Percentiles rank a stretch among this genome's conserved stretches.
Evolutionary conservation across 2,113 vertebrate genomes (phyloP).

Genomic region (Holacanthus passer): DNA sequence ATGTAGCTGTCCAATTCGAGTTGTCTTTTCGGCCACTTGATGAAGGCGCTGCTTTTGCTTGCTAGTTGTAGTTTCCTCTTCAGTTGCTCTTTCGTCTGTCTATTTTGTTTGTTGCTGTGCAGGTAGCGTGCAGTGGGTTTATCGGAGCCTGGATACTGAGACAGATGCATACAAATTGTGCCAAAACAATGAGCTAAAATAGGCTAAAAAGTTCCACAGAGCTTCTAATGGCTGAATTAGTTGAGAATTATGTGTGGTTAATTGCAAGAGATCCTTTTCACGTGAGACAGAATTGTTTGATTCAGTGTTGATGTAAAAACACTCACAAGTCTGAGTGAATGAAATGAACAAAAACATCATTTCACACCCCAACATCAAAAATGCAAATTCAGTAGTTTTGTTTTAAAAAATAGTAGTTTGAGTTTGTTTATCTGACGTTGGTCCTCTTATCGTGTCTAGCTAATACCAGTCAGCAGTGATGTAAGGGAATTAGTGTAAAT

Average conservation of each 20-base stretch:
- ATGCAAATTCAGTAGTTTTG: background rate
- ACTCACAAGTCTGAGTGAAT: background rate
- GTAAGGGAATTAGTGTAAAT: slow-evolving; percentile 28
- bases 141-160: background rate
- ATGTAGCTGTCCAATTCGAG: fast-evolving
- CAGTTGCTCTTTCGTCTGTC: background rate
- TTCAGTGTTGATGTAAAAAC: too few relatives aligned
- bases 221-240: background rate
- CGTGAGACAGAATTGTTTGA: too few relatives aligned
- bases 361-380: background rate
- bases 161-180: background rate
- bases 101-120: background rate
- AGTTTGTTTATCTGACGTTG: background rate
- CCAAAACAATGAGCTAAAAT: background rate
- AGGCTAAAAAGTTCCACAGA: background rate
- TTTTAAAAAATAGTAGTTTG: background rate
- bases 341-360: background rate
- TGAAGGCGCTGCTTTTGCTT: background rate
- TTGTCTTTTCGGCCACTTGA: background rate
- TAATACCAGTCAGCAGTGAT: slow-evolving; percentile 19
- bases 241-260: background rate
- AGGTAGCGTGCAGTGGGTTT: background rate
- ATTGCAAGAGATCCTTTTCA: background rate
- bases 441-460: background rate
- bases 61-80: background rate